Evolutionary conservation across 2,888 invertebrate species (phyloP), one percentile per base, ranked within the genome.

Genomic region (Trileptium ribeirensis): DNA sequence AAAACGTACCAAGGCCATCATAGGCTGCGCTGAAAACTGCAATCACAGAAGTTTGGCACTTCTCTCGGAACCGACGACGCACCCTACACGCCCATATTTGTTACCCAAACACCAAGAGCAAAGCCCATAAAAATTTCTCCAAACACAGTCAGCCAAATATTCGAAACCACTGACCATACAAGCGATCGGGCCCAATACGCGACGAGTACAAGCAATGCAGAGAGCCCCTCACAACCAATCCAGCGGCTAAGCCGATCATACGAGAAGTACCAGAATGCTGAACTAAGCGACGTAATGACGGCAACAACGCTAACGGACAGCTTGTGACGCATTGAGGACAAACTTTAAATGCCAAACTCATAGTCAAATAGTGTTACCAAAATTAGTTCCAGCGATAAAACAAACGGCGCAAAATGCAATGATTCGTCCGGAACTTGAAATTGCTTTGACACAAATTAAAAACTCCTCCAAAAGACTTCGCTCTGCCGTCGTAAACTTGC

Each of bases 311-410:
- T 15, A 29, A 75, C 37, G 29, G 79, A 36, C 3, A 79, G 3
- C 15, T n/a, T 77, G 79, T 31, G 51, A 37, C 3, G 70, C 79
- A 3, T 36, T 67, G 3, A 79, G 34, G 51, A 15, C 8, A 1
- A 29, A 37, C 70, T 79, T 75, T 1, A 79, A 29, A 75, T 79
- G 37, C 79, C 79, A 79, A 1, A 79, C 70, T 34, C n/a, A 67
- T n/a, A 79, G 38, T 67, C 79, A 79, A 2, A 34, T 34, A 3
- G 74, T 8, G 15, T 19, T 29, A 24, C 79, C 79, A 37, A 79
- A 79, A 79, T 79, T 79, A 2, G 70, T 8, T 2, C 79, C 79
- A n/a, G 3, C 1, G 2, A 79, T 33, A 31, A 79, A 79, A 51
- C 51, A 51, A 15, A 51, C 51, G 24, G 24, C 24, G 8, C 8